These are phyloP conservation scores for Nycticryphes semicollaris DNA, from an alignment of 2,113 vertebrate genomes.

Conservation along the genomic window DNA sequence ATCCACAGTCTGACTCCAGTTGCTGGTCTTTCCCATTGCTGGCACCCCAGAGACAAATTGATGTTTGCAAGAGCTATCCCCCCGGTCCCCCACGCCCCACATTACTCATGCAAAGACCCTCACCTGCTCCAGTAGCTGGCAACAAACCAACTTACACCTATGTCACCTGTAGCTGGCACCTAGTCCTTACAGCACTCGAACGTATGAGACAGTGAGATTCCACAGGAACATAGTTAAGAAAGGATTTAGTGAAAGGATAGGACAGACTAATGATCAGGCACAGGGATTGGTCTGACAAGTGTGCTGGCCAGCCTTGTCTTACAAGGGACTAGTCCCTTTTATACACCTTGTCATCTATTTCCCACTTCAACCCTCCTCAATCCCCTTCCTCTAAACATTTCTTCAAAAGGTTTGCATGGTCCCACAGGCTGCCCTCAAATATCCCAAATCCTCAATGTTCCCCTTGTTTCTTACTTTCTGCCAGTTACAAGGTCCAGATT, in stretches of 20 bases:
- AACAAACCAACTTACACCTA: not conserved
- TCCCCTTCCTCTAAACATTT: not conserved
- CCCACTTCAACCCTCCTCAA: not conserved
- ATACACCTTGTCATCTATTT: too few species aligned
- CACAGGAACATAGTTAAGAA: not conserved
- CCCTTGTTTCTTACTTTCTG: not conserved
- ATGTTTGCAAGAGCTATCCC: not conserved
- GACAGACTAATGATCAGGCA: too few species aligned
- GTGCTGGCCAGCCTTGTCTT: too few species aligned
- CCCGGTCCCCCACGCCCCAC: too few species aligned
- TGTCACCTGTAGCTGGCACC: not conserved
- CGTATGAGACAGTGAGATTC: not conserved
- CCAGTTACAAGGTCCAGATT: not conserved
- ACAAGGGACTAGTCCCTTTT: not conserved
- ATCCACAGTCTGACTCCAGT: not conserved
- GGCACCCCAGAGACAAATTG: not conserved
- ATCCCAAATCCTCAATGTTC: not conserved
- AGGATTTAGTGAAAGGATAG: not conserved
- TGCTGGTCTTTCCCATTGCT: too few species aligned
- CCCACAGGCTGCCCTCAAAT: not conserved
- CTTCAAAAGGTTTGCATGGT: not conserved
- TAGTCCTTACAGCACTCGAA: not conserved
- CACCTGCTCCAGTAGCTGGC: not conserved
- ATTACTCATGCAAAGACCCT: not conserved
- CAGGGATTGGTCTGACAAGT: not conserved